A percentile compares a stretch with the other conserved stretches of the same genome.
phyloP scores from a whole-genome alignment of 64 coral and sea anemone genomes.

The Pachyseris speciosa region DNA sequence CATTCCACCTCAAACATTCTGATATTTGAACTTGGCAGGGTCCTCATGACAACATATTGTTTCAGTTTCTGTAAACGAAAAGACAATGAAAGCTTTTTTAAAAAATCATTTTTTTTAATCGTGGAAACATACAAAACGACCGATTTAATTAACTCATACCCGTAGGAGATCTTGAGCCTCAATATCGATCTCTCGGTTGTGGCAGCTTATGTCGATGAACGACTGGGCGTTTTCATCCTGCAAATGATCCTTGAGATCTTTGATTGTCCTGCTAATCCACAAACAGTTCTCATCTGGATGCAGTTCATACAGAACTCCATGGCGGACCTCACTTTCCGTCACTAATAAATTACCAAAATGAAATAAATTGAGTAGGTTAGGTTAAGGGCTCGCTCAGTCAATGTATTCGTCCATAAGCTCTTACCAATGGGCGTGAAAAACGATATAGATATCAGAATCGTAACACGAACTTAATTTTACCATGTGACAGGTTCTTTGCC shows the following conservation, averaged over 20 bases:
- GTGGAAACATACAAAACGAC: not conserved
- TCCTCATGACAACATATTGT: conserved; percentile 12
- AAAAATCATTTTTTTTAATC: no score
- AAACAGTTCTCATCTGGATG: conserved; percentile 59
- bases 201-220: conserved; percentile 58
- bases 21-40: conserved; percentile 43
- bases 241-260: conserved; percentile 42
- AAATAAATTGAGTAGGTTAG: not conserved
- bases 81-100: not conserved
- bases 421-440: no score
- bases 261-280: conserved; percentile 78
- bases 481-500: no score
- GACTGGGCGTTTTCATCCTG: conserved; percentile 45
- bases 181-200: conserved; percentile 32
- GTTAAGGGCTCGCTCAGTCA: no score
- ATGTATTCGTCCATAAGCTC: no score
- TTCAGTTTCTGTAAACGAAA: conserved; percentile 39
- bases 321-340: conserved; percentile 82
- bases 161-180: conserved; percentile 68
- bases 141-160: no score
- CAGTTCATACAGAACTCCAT: conserved; percentile 46
- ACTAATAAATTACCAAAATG: conserved; percentile 21
- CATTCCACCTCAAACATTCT: conserved; percentile 67
- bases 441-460: no score
- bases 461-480: no score